Evolutionary conservation across 2,797 vertebrate species (phyloP), one percentile per base, ranked within the genome.

Genomic region (Phrynocephalus vlangalii): DNA sequence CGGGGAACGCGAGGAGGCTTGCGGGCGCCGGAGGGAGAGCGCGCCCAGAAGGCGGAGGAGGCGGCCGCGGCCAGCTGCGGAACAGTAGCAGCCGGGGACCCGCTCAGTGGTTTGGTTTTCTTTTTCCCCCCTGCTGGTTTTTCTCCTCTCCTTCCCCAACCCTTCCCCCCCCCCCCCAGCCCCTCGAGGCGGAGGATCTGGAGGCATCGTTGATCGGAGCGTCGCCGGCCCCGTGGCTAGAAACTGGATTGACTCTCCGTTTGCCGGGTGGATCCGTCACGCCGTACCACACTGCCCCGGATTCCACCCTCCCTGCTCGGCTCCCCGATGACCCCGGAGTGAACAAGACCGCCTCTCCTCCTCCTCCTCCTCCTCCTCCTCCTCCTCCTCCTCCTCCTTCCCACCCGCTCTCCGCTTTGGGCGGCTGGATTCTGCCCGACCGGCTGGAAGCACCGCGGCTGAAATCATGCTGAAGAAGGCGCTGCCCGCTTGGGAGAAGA

Each of bases 161-260:
- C 60, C 67, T 44, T n/a, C n/a, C n/a, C 78, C 33, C 81, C 67
- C 3, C 18, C 13, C 60, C 20, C 5, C 56, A 60, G 60, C 6
- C 80, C 76, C 79, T 85, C 70, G 91, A 84, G 93, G 87, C 87
- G 66, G 71, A 78, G 75, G 80, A 28, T 22, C 33, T 30, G 66
- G 33, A 44, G 75, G 75, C 80, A 22, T 24, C 81, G 26, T 24
- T 28, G 80, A 67, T 24, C 28, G 86, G 86, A 83, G 86, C 52
- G 52, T 68, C 68, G 79, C 66, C 70, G 7, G 60, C 70, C 68
- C 52, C 38, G 6, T 63, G 50, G 85, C 3, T 85, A 88, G 88
- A 93, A 92, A 92, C 89, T 92, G 92, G 94, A 93, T 92, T 92
- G 94, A 92, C 91, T 92, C 91, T 90, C 91, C 90, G 87, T 89